These are phyloP conservation scores for Aplocera efformata DNA, from an alignment of 2,888 invertebrate species.

Conservation along the genomic window DNA sequence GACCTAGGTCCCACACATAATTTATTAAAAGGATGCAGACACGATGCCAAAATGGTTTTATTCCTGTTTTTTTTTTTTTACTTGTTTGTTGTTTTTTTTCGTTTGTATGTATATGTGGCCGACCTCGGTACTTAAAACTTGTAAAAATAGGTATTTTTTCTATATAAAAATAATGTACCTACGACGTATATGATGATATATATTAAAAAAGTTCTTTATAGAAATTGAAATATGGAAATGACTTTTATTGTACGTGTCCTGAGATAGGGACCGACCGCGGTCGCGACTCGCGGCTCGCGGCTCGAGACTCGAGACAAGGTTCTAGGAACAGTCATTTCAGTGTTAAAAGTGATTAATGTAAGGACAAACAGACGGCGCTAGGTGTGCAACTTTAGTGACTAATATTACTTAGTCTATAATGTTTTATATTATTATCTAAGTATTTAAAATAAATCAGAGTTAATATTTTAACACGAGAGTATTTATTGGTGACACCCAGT, in stretches of 20 bases:
- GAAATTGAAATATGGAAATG: constrained; percentile 71
- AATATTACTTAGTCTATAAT: constrained; percentile 68
- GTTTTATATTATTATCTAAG: constrained; percentile 73
- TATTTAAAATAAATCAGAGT: constrained; percentile 74
- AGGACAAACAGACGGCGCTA: constrained; percentile 18
- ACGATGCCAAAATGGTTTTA: constrained; percentile 80
- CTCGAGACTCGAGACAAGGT: no score
- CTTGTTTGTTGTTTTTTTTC: constrained; percentile 77
- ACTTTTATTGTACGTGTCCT: constrained; percentile 67
- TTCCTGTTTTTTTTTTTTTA: constrained; percentile 78
- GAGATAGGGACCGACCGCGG: constrained; percentile 18
- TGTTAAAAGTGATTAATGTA: constrained; percentile 13
- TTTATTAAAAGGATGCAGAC: constrained; percentile 73
- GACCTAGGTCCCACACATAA: constrained; percentile 57
- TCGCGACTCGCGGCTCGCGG: no score
- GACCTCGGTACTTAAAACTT: constrained; percentile 78
- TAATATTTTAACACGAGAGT: constrained; percentile 68
- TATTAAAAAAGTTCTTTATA: constrained; percentile 77
- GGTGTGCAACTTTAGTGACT: constrained; percentile 48
- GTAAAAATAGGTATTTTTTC: constrained; percentile 79
- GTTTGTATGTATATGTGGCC: constrained; percentile 79
- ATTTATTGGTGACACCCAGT: constrained; percentile 63
- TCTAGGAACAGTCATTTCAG: constrained; percentile 11
- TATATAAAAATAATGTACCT: constrained; percentile 78
- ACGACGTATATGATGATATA: constrained; percentile 75